Conservation (phyloP, 2,113 vertebrate species). For the Trinectes maculatus region DNA sequence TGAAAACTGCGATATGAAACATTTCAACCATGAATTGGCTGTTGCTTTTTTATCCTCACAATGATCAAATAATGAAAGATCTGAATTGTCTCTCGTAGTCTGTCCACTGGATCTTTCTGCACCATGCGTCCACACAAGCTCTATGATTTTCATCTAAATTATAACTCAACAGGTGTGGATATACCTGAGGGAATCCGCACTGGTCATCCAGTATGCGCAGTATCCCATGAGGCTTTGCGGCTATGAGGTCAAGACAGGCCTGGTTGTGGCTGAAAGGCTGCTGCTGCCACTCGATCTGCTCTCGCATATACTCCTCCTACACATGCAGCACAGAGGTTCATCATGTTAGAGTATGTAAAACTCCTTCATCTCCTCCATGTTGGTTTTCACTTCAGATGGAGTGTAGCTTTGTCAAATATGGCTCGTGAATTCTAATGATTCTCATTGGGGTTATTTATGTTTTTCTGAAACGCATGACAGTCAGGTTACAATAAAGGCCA, state of each 20-base stretch:
- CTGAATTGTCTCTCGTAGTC: background rate
- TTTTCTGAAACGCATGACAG: too few relatives aligned
- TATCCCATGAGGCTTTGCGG: constrained; percentile 94
- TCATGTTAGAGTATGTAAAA: constrained; percentile 18
- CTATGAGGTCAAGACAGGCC: constrained; percentile 93
- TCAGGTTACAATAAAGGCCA: too few relatives aligned
- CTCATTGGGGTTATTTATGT: too few relatives aligned
- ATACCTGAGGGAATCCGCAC: constrained; percentile 95
- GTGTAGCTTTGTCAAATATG: too few relatives aligned
- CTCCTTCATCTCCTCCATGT: background rate
- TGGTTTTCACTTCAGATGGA: too few relatives aligned
- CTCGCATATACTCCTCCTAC: constrained; percentile 94
- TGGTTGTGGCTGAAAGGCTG: constrained; percentile 90
- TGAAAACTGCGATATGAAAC: constrained; percentile 10
- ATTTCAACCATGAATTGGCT: constrained; percentile 1
- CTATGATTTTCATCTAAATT: background rate
- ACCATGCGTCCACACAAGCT: background rate
- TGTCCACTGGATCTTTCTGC: background rate
- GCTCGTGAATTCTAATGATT: too few relatives aligned
- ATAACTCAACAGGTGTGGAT: background rate
- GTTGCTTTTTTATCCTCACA: background rate
- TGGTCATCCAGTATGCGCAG: constrained; percentile 96
- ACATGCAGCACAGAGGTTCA: constrained; percentile 21
- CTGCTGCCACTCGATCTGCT: constrained; percentile 94
- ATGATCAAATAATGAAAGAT: background rate